Conservation (phyloP, 1,140 invertebrate genomes). For the Apis dorsata region DNA sequence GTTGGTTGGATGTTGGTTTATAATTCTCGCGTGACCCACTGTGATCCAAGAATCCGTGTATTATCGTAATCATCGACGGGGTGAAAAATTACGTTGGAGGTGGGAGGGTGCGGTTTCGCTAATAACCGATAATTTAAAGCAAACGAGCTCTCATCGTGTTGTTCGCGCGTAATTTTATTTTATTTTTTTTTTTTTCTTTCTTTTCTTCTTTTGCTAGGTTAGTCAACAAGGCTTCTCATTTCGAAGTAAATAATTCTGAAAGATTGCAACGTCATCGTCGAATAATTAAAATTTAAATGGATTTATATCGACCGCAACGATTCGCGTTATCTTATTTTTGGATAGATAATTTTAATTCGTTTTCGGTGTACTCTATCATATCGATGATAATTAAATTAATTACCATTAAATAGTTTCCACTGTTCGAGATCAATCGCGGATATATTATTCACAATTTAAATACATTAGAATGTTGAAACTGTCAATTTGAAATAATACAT, state of each 20-base stretch:
- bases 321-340: no score
- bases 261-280: not conserved
- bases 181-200: no score
- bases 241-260: not conserved
- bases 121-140: slow-evolving; percentile 29
- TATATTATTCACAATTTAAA: no score
- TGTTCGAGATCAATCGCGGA: no score
- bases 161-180: not conserved
- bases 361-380: no score
- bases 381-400: no score
- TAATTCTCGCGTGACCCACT: not conserved
- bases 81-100: not conserved
- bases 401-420: no score
- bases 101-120: not conserved
- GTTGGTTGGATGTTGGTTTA: not conserved
- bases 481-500: no score
- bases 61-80: not conserved
- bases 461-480: no score
- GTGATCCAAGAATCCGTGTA: not conserved
- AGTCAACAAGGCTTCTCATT: not conserved
- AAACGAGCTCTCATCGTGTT: slow-evolving; percentile 5
- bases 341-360: no score
- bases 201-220: not conserved
- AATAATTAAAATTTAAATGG: no score
- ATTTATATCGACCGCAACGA: no score